phyloP scores from a whole-genome alignment of 30 jellyfish, hydroid and myxozoan genomes.

The Aurelia aurita region DNA sequence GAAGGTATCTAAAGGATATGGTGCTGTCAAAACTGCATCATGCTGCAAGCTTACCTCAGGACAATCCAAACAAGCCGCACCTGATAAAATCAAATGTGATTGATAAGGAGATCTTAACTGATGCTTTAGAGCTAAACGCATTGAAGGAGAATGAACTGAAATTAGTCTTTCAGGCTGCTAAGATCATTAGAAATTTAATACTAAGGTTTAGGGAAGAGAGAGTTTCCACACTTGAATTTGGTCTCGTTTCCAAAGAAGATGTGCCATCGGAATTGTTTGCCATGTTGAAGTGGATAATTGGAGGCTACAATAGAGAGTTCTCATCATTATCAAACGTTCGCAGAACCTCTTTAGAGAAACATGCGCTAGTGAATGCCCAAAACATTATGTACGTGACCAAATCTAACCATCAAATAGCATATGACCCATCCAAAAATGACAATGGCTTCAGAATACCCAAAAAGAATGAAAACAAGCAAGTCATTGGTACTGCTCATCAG shows the following conservation, averaged over 20 bases:
- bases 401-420: no score
- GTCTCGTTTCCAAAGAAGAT: constrained; percentile 7
- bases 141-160: constrained; percentile 1
- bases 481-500: no score
- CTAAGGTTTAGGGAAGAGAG: not conserved
- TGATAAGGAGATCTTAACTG: not conserved
- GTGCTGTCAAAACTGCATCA: not conserved
- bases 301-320: constrained; percentile 7
- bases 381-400: not conserved
- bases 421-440: no score
- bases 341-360: constrained; percentile 9
- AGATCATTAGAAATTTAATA: not conserved
- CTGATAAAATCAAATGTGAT: not conserved
- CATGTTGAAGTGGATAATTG: not conserved
- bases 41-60: constrained; percentile 8
- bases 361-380: not conserved
- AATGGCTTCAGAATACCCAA: no score
- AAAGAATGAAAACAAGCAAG: no score
- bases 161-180: not conserved
- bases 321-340: constrained; percentile 4
- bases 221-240: not conserved
- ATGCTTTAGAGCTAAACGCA: not conserved
- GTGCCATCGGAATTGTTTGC: not conserved
- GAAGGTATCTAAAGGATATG: not conserved
- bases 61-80: not conserved